Evolutionary conservation across 2,888 invertebrate species (phyloP), one percentile per base, ranked within the genome.

Genomic region (Ectobius pallidus): DNA sequence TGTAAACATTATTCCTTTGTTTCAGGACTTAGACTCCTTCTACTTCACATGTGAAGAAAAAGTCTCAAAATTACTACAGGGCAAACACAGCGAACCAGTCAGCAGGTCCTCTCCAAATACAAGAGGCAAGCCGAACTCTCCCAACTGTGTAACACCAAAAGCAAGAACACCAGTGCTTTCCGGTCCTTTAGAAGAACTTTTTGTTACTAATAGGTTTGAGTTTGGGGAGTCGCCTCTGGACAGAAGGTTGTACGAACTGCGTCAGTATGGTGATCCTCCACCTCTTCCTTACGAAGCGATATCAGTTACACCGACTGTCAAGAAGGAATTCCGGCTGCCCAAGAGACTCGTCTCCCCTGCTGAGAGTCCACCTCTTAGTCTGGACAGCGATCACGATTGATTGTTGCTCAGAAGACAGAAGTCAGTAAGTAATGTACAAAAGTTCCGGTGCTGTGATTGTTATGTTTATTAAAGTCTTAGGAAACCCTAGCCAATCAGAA

Each of bases 181-280:
- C 11, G 34, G 34, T 34, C 34, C 34, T 7, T 34, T 34, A 34
- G 7, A 34, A 34, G 34, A 34, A 34, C 34, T 34, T 46, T n/a
- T 4, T 58, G 27, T 58, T n/a, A 58, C 32, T 2, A 4, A n/a
- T 25, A 52, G 22, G 20, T 30, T 30, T 30, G 30, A 11, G 30
- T 16, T 7, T 30, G 27, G 9, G 7, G 16, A 16, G 4, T 49
- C 72, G 4, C 46, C 70, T 16, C 22, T 46, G 9, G 67, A 71
- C 22, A 25, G 27, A 32, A 72, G 84, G 77, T 83, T 89, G 6
- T 84, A 85, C 1, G 86, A 81, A 79, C 79, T 89, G 69, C 84
- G 84, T 80, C 82, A 82, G 78, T 88, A 88, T 61, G 88, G 86
- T 0, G 85, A 86, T 78, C 86, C 89, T 0, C 87, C 88, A 0